phyloP scores from a whole-genome alignment of 2,797 vertebrate species.

The Yasuhikotakia modesta region DNA sequence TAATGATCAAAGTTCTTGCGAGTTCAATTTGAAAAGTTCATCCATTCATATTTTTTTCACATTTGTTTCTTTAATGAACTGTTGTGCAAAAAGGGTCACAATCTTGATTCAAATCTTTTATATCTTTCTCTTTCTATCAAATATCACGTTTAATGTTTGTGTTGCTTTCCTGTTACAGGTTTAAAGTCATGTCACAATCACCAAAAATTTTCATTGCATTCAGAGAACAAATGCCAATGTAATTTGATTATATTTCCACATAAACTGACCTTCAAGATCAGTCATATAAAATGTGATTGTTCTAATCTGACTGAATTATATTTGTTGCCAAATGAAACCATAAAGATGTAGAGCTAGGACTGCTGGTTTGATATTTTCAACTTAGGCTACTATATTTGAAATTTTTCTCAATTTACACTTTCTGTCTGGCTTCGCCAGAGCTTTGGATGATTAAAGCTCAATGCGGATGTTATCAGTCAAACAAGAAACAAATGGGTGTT shows the following conservation, averaged over 20 bases:
- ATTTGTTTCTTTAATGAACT: not conserved
- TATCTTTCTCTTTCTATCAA: too few species aligned
- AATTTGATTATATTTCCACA: too few species aligned
- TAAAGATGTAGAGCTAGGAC: not conserved
- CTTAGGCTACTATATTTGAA: conserved; percentile 14
- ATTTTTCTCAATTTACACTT: conserved; percentile 33
- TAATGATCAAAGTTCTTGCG: too few species aligned
- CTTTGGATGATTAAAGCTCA: conserved; percentile 40
- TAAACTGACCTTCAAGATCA: not conserved
- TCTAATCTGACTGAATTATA: not conserved
- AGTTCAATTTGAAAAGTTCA: not conserved
- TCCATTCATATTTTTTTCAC: not conserved
- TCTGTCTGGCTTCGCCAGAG: conserved; percentile 18
- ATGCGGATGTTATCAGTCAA: conserved; percentile 56
- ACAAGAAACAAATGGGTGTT: conserved; percentile 54
- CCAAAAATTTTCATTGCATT: too few species aligned
- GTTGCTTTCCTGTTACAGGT: too few species aligned
- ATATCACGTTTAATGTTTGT: too few species aligned
- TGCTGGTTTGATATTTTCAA: conserved; percentile 8
- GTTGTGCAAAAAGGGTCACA: not conserved
- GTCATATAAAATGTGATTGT: not conserved
- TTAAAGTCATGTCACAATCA: too few species aligned
- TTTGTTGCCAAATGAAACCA: not conserved
- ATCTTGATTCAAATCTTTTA: too few species aligned
- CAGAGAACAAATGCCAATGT: too few species aligned